Evolutionary conservation across 2,888 invertebrate genomes (phyloP).

Genomic region (Altica lythri): DNA sequence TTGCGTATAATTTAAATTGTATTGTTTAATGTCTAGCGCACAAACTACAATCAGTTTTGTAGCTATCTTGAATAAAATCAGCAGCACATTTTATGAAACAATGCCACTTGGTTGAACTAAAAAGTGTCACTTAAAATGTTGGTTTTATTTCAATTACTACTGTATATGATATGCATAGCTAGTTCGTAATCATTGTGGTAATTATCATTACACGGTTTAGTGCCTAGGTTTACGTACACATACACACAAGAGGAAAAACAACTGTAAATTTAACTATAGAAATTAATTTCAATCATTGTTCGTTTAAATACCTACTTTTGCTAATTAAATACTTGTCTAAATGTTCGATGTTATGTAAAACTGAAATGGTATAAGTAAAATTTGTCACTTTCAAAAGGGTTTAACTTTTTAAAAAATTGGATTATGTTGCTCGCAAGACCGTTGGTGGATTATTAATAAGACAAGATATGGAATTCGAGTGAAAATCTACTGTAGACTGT

Average conservation of each 20-base stretch:
- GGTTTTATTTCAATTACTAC: conserved; percentile 31
- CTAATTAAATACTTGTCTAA: conserved; percentile 1
- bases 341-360: too few relatives aligned
- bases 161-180: conserved; percentile 24
- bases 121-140: conserved; percentile 27
- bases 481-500: too few relatives aligned
- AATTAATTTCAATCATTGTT: conserved; percentile 21
- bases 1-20: neutral
- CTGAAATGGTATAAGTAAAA: too few relatives aligned
- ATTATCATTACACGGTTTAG: conserved; percentile 29
- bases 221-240: conserved; percentile 16
- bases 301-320: conserved; percentile 3
- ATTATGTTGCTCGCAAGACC: too few relatives aligned
- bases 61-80: conserved; percentile 27
- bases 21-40: neutral
- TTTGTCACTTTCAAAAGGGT: neutral
- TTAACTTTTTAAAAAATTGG: neutral
- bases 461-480: too few relatives aligned
- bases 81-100: conserved; percentile 21
- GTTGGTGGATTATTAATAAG: too few relatives aligned
- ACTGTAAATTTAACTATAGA: conserved; percentile 17
- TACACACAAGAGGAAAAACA: too few relatives aligned
- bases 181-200: conserved; percentile 22
- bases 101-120: conserved; percentile 30
- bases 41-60: neutral